Evolutionary conservation across 1,140 invertebrate genomes (phyloP).

Genomic region (Pogonus chalceus): DNA sequence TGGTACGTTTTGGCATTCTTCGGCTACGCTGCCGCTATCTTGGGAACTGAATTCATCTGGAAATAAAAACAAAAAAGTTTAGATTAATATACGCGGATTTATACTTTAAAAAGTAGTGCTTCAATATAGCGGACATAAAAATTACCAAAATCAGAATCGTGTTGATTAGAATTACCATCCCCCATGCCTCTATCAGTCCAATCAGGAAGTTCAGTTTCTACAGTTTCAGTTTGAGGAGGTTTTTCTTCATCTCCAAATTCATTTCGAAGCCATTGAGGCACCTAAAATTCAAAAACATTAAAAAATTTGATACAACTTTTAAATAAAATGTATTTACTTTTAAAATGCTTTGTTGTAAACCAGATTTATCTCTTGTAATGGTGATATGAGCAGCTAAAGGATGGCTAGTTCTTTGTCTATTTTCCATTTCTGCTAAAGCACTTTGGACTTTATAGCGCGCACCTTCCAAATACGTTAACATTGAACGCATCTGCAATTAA

Average conservation of each 20-base stretch:
- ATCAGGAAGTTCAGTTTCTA: slow-evolving; percentile 38
- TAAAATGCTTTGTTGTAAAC: slow-evolving; percentile 73
- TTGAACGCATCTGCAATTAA: slow-evolving; percentile 70
- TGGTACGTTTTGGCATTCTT: slow-evolving; percentile 37
- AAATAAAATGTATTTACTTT: slow-evolving; percentile 44
- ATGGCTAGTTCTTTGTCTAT: slow-evolving; percentile 61
- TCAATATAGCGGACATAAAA: slow-evolving; percentile 12
- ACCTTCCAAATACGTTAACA: slow-evolving; percentile 86
- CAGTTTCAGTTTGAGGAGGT: slow-evolving; percentile 40
- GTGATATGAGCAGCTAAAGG: slow-evolving; percentile 77
- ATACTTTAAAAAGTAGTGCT: neutral
- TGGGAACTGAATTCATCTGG: slow-evolving; percentile 67
- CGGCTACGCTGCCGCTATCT: slow-evolving; percentile 44
- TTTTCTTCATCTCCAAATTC: slow-evolving; percentile 46
- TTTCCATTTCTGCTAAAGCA: slow-evolving; percentile 70
- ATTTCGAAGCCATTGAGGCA: slow-evolving; percentile 66
- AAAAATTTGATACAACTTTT: slow-evolving; percentile 2
- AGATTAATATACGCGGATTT: slow-evolving; percentile 11
- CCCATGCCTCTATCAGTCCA: slow-evolving; percentile 68
- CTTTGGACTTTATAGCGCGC: slow-evolving; percentile 77
- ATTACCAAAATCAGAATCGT: slow-evolving; percentile 65
- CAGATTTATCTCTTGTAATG: slow-evolving; percentile 80
- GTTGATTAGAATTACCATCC: slow-evolving; percentile 73
- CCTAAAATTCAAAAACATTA: slow-evolving; percentile 36
- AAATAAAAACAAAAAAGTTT: slow-evolving; percentile 20